A percentile compares a stretch with the other conserved stretches of the same genome.
Conservation (phyloP, 53 echinoderm and acorn worm genomes). For the Glandiceps talaboti region DNA sequence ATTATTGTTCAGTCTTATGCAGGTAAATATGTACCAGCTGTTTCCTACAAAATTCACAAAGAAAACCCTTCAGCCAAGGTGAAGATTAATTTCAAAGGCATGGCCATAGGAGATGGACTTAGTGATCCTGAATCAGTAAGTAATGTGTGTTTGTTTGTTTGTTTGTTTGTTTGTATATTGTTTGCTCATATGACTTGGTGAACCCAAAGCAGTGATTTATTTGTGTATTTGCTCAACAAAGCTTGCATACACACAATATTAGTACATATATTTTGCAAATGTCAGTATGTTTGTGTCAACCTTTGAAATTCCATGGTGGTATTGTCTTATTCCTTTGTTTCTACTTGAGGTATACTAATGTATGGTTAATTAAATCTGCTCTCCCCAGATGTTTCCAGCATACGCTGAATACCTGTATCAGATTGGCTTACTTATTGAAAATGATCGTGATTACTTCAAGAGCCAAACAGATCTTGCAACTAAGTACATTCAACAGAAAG, state of each 20-base stretch:
- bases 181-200: too few species aligned
- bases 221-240: too few species aligned
- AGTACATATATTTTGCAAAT: too few species aligned
- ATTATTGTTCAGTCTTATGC: constrained; percentile 99
- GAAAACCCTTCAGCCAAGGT: constrained; percentile 50
- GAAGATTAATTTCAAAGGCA: constrained; percentile 65
- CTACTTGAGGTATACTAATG: too few species aligned
- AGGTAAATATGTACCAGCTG: constrained; percentile 78
- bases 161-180: too few species aligned
- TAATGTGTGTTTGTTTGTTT: too few species aligned
- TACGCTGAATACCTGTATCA: constrained; percentile 61
- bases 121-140: constrained; percentile 62
- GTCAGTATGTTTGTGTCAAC: too few species aligned
- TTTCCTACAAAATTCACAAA: constrained; percentile 46
- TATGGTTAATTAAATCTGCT: too few species aligned
- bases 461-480: constrained; percentile 21
- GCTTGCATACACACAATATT: too few species aligned
- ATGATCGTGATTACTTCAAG: constrained; percentile 41
- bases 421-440: constrained; percentile 33
- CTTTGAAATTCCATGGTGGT: too few species aligned
- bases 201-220: too few species aligned
- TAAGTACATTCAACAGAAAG: constrained; percentile 22
- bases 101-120: constrained; percentile 80
- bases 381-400: constrained; percentile 54
- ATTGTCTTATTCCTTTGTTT: too few species aligned